Conservation (phyloP, 1,140 invertebrate genomes). For the Antheraea mylitta region DNA sequence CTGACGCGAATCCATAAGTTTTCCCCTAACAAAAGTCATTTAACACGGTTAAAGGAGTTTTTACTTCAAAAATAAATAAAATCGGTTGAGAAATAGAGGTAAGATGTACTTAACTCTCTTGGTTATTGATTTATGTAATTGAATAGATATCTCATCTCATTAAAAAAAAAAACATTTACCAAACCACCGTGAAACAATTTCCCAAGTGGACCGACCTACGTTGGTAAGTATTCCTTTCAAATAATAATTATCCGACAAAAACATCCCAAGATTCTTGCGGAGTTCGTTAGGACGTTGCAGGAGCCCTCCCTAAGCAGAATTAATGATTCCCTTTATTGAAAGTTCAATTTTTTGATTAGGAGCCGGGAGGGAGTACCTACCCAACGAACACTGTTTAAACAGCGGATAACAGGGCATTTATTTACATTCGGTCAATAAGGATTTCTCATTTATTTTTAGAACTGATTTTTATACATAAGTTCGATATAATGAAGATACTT, state of each 20-base stretch:
- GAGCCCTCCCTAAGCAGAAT: conserved; percentile 71
- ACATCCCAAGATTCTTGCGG: conserved; percentile 69
- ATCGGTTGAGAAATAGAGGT: too few relatives aligned
- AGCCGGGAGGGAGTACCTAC: conserved; percentile 34
- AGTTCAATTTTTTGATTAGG: conserved; percentile 77
- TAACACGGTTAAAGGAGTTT: too few relatives aligned
- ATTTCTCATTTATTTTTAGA: conserved; percentile 49
- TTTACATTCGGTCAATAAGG: conserved; percentile 71
- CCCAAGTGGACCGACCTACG: conserved; percentile 37
- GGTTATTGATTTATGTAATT: too few relatives aligned
- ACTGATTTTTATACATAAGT: background rate
- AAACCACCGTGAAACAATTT: conserved; percentile 31
- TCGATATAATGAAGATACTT: conserved; percentile 7
- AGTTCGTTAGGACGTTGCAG: conserved; percentile 68
- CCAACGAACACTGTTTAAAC: conserved; percentile 62
- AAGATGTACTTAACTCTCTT: too few relatives aligned
- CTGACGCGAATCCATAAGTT: too few relatives aligned
- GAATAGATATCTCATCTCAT: too few relatives aligned
- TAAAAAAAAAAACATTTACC: conserved; percentile 8
- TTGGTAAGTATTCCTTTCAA: conserved; percentile 58
- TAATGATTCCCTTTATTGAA: conserved; percentile 77
- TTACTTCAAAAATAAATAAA: too few relatives aligned
- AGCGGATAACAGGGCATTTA: conserved; percentile 73
- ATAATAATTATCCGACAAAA: conserved; percentile 77
- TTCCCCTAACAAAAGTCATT: too few relatives aligned